A percentile compares a stretch with the other conserved stretches of the same genome.
Evolutionary conservation across 2,888 invertebrate genomes (phyloP).

Genomic region (Heliconius cydno): DNA sequence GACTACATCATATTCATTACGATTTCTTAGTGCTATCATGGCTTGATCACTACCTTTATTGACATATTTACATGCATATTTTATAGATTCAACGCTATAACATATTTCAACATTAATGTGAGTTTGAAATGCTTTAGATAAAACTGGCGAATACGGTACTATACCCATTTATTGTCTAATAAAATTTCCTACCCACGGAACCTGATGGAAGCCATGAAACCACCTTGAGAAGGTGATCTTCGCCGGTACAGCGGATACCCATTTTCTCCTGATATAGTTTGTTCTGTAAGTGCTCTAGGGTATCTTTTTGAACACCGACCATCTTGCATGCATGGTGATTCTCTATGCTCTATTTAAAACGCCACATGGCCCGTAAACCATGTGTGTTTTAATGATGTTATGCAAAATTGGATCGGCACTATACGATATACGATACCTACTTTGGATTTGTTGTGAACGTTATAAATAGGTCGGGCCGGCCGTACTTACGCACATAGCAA

Average conservation of each 20-base stretch:
- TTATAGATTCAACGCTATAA: too few relatives aligned
- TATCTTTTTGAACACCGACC: background rate
- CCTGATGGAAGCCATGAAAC: background rate
- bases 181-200: background rate
- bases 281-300: background rate
- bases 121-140: too few relatives aligned
- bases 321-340: background rate
- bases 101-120: too few relatives aligned
- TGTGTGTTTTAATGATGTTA: background rate
- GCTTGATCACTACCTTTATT: too few relatives aligned
- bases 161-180: background rate
- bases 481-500: too few relatives aligned
- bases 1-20: too few relatives aligned
- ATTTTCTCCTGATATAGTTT: background rate
- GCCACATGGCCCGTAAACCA: conserved; percentile 1
- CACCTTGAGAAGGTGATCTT: background rate
- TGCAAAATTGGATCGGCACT: background rate
- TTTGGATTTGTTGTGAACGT: too few relatives aligned
- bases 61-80: too few relatives aligned
- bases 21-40: too few relatives aligned
- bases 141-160: too few relatives aligned
- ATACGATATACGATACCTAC: background rate
- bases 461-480: too few relatives aligned
- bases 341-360: background rate
- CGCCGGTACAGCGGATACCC: background rate